These are phyloP conservation scores for Danaus chrysippus DNA, from an alignment of 2,888 invertebrate species.

Conservation along the genomic window DNA sequence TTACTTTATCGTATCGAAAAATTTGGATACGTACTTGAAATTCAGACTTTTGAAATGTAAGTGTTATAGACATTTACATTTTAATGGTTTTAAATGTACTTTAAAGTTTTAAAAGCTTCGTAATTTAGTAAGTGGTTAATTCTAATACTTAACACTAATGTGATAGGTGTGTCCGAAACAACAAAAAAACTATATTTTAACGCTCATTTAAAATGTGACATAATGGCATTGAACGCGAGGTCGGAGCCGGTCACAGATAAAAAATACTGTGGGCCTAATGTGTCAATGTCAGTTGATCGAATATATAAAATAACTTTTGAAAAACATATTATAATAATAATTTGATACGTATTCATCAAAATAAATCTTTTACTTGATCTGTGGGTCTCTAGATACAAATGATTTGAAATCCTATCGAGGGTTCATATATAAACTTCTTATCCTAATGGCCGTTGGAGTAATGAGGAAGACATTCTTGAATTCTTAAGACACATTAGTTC, in stretches of 20 bases:
- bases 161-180: constrained; percentile 16
- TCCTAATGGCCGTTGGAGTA: no score
- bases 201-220: constrained; percentile 23
- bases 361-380: constrained; percentile 6
- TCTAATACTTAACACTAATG: constrained; percentile 15
- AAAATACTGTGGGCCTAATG: constrained; percentile 34
- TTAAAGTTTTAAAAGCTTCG: neutral
- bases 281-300: constrained; percentile 37
- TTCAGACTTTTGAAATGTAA: neutral
- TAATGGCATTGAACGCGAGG: constrained; percentile 42
- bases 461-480: no score
- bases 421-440: no score
- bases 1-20: no score
- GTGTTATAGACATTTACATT: neutral
- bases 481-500: no score
- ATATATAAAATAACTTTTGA: neutral
- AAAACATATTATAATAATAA: neutral
- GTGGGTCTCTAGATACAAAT: no score
- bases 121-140: constrained; percentile 7
- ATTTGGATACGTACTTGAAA: no score
- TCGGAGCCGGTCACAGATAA: constrained; percentile 35
- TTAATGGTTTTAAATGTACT: neutral
- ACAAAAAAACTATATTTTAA: constrained; percentile 25
- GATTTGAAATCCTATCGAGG: no score
- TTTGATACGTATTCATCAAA: constrained; percentile 8